Evolutionary conservation across 2,113 vertebrate genomes (phyloP), one percentile per base, ranked within the genome.

Genomic region (Apus apus): DNA sequence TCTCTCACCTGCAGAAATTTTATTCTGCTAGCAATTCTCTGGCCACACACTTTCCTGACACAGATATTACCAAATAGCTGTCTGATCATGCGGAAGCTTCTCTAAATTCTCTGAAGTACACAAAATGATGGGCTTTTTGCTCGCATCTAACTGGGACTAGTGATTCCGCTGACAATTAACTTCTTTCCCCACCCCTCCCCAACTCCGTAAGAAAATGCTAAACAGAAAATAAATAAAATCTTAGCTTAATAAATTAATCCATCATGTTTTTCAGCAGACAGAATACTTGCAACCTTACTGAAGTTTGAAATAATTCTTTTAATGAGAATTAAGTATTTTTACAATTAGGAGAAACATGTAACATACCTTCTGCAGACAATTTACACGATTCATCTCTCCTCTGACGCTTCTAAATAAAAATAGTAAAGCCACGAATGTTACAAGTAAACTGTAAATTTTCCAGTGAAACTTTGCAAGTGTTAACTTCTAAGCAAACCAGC

Each of bases 331-430:
- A 85, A 74, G 51, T 79, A 30, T 11, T 87, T 70, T 58, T 91
- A 80, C 73, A 79, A 71, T 67, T 62, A 85, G 65, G 11, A 77
- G 27, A 81, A 90, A 71, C 32, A 61, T 2, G 30, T 16, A 97
- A 97, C 98, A 78, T 98, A 99, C 99, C 98, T 97, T 98, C 97
- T 82, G 97, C 94, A 87, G 98, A 95, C 51, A 98, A 94, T 70
- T 98, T 98, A 96, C 93, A 98, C 11, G 98, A 98, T 64, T 99
- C 97, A 79, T 98, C 97, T 97, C 98, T 98, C 96, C 97, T 98
- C 87, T 98, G 98, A 82, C 98, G 98, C 89, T 99, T 98, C 99
- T 99, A 94, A 97, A 96, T 62, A 88, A 86, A 97, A 96, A 97
- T 4, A 97, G 81, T 71, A 65, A 75, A 85, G 93, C 73, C 22